Percentiles rank a stretch among this genome's conserved stretches.
Conservation (phyloP, 2,797 vertebrate genomes). For the Spatula versicolor region DNA sequence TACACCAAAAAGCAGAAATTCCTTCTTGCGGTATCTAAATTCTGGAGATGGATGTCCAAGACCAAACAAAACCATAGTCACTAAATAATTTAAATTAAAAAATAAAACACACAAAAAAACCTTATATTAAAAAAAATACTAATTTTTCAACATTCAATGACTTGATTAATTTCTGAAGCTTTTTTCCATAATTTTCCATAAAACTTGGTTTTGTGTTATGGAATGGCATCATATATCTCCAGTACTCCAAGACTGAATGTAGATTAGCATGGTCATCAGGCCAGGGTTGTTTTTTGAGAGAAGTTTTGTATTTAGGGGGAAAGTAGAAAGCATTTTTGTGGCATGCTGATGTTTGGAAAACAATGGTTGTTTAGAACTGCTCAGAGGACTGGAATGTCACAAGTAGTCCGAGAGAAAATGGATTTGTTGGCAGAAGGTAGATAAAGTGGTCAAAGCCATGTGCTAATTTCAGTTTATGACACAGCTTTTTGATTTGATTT, state of each 20-base stretch:
- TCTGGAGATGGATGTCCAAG: neutral
- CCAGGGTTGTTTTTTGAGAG: neutral
- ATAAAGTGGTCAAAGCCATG: neutral
- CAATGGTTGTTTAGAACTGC: slow-evolving; percentile 64
- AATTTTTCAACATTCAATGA: neutral
- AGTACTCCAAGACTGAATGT: neutral
- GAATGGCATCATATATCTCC: neutral
- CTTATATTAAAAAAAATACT: neutral
- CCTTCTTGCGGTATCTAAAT: neutral
- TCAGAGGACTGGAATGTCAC: slow-evolving; percentile 64
- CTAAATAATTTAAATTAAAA: neutral
- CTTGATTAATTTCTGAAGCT: neutral
- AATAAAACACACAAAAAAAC: neutral
- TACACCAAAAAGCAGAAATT: neutral
- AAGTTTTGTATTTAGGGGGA: slow-evolving; percentile 35
- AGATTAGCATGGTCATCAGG: neutral
- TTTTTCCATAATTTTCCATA: neutral
- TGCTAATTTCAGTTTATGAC: neutral
- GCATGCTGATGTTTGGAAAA: slow-evolving; percentile 57
- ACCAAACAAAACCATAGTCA: neutral
- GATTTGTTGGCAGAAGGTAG: slow-evolving; percentile 52
- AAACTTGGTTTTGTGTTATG: neutral
- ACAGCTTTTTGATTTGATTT: neutral
- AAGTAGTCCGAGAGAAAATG: slow-evolving; percentile 55
- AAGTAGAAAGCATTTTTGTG: slow-evolving; percentile 67